Evolutionary conservation across 2,888 invertebrate species (phyloP).

Genomic region (Drosophila affinis): DNA sequence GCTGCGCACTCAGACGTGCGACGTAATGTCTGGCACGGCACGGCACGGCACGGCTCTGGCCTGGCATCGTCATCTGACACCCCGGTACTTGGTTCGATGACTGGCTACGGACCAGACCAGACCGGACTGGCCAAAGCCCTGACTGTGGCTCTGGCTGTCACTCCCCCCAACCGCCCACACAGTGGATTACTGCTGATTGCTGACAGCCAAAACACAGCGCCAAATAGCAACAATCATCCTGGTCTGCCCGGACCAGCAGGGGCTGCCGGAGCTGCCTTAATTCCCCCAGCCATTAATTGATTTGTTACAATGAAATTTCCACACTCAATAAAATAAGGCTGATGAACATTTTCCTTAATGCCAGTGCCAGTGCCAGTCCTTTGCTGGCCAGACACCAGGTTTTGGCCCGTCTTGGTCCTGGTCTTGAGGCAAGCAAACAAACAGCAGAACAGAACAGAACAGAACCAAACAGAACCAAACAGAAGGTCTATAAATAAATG

Average conservation of each 20-base stretch:
- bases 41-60: too few relatives aligned
- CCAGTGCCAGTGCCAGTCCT: conserved; percentile 40
- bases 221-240: conserved; percentile 69
- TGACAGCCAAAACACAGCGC: conserved; percentile 65
- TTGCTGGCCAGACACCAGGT: conserved; percentile 28
- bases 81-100: conserved; percentile 10
- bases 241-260: neutral
- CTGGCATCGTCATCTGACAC: conserved; percentile 48
- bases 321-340: conserved; percentile 63
- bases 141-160: conserved; percentile 6
- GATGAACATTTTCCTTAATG: conserved; percentile 58
- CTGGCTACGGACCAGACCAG: neutral
- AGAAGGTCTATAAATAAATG: conserved; percentile 51
- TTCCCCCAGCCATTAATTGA: conserved; percentile 66
- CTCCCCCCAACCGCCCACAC: conserved; percentile 38
- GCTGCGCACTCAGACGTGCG: conserved; percentile 66
- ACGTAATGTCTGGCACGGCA: conserved; percentile 65
- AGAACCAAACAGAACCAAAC: too few relatives aligned
- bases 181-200: conserved; percentile 74
- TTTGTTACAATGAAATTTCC: conserved; percentile 76
- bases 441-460: conserved; percentile 16
- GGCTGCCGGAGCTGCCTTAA: conserved; percentile 6
- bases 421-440: conserved; percentile 5
- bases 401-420: too few relatives aligned
- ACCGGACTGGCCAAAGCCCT: conserved; percentile 8